These are phyloP conservation scores for Sardina pilchardus DNA, from an alignment of 2,113 vertebrate species.

Conservation along the genomic window DNA sequence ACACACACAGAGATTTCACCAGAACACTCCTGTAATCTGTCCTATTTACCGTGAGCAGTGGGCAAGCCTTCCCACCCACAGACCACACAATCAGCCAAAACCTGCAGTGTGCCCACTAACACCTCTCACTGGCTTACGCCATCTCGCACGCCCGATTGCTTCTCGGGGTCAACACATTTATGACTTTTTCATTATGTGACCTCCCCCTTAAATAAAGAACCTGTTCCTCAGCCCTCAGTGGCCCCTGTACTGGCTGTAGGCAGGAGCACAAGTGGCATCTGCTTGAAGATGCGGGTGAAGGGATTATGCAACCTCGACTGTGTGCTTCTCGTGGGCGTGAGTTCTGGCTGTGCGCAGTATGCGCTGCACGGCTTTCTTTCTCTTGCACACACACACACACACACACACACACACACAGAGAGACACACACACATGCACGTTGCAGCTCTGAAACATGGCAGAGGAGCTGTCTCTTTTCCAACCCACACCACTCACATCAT, in stretches of 20 bases:
- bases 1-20: not conserved
- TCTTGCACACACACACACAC: not conserved
- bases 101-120: not conserved
- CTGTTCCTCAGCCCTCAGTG: conserved; percentile 42
- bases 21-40: not conserved
- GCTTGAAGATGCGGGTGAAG: conserved; percentile 47
- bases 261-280: conserved; percentile 27
- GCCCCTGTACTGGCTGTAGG: conserved; percentile 14
- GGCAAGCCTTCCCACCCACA: conserved; percentile 2
- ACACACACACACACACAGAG: not conserved
- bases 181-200: conserved; percentile 12
- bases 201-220: not conserved
- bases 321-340: conserved; percentile 56
- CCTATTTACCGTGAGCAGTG: conserved; percentile 1
- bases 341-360: conserved; percentile 46
- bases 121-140: not conserved
- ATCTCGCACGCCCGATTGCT: not conserved
- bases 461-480: conserved; percentile 53
- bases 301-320: conserved; percentile 58
- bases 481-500: conserved; percentile 19
- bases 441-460: conserved; percentile 54
- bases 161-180: conserved; percentile 21
- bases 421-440: conserved; percentile 34
- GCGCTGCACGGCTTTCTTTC: not conserved
- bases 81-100: not conserved